Evolutionary conservation across 2,888 invertebrate genomes (phyloP).

Genomic region (Amblyteles armatorius): DNA sequence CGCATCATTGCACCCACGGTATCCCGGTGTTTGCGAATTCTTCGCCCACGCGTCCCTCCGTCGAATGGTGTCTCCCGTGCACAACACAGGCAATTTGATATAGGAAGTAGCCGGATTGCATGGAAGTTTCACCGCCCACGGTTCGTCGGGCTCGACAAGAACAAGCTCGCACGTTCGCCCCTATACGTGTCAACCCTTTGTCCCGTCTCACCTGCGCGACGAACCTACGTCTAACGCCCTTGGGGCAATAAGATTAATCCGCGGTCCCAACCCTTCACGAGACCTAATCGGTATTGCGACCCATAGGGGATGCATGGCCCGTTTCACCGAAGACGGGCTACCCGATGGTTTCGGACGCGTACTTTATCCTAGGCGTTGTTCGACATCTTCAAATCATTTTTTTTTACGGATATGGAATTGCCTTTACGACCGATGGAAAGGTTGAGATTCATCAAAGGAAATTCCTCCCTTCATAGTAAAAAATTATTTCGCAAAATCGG

Average conservation of each 20-base stretch:
- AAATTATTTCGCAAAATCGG: no score
- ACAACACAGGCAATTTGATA: background rate
- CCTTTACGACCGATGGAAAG: no score
- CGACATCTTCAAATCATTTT: no score
- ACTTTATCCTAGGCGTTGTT: no score
- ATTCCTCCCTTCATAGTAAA: no score
- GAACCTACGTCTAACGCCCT: conserved; percentile 12
- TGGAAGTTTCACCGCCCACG: background rate
- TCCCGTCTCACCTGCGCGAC: background rate
- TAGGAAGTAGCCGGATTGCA: background rate
- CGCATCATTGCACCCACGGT: conserved; percentile 26
- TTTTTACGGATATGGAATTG: no score
- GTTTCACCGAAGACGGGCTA: background rate
- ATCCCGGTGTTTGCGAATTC: conserved; percentile 14
- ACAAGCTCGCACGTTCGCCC: conserved; percentile 2
- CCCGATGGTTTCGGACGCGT: background rate
- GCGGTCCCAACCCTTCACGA: background rate
- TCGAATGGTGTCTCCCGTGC: background rate
- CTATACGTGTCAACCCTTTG: conserved; percentile 3
- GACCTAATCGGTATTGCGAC: background rate
- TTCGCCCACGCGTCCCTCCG: conserved; percentile 2
- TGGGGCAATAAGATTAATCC: conserved; percentile 28
- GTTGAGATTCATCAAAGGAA: no score
- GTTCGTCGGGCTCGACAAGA: no score
- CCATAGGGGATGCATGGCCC: background rate